Conservation (phyloP, 2,797 vertebrate species). For the Acanthopagrus latus region DNA sequence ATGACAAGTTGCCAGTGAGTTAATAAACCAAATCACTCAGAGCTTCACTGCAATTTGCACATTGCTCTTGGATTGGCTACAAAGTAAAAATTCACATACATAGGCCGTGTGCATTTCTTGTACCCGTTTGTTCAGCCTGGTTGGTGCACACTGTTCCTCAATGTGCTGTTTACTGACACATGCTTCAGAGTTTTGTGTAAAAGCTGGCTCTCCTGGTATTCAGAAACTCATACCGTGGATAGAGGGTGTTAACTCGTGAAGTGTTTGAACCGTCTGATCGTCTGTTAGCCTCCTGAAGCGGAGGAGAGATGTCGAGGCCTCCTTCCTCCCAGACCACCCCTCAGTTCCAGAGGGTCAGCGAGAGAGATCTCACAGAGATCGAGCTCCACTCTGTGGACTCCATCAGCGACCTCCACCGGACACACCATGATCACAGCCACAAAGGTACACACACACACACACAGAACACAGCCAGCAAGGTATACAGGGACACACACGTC, state of each 20-base stretch:
- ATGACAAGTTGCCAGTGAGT: neutral
- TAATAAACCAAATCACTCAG: neutral
- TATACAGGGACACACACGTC: slow-evolving; percentile 17
- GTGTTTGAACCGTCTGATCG: neutral
- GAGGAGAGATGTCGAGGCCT: slow-evolving; percentile 74
- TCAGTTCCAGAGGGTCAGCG: slow-evolving; percentile 81
- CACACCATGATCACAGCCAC: slow-evolving; percentile 70
- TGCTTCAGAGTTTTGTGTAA: neutral
- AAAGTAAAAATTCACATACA: neutral
- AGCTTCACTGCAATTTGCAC: neutral
- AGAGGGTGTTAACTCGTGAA: neutral
- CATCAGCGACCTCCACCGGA: slow-evolving; percentile 93
- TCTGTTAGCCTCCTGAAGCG: slow-evolving; percentile 6
- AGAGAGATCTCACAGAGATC: slow-evolving; percentile 89
- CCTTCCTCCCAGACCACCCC: slow-evolving; percentile 75
- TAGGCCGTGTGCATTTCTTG: neutral
- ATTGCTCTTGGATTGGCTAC: neutral
- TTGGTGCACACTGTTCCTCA: neutral
- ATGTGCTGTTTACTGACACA: neutral
- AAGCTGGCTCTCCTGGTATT: neutral
- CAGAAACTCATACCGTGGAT: neutral
- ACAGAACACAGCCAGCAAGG: slow-evolving; percentile 34
- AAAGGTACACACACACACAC: slow-evolving; percentile 62
- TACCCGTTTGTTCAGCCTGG: neutral
- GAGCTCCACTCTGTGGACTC: slow-evolving; percentile 92